A percentile compares a stretch with the other conserved stretches of the same genome.
Evolutionary conservation across 2,888 invertebrate genomes (phyloP).

Genomic region (Philonicus albiceps): DNA sequence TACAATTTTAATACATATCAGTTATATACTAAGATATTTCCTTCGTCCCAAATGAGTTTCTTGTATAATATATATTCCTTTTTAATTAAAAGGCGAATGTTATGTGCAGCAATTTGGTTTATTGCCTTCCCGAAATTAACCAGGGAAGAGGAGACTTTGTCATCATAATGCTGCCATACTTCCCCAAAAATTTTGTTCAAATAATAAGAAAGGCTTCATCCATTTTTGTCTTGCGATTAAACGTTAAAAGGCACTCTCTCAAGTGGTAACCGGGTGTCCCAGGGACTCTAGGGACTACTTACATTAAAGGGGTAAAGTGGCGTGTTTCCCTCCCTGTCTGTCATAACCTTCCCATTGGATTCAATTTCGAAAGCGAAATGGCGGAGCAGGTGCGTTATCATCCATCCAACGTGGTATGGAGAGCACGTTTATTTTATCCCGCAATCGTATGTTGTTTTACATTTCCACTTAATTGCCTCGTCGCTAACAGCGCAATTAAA

Average conservation of each 20-base stretch:
- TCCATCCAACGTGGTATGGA: neutral
- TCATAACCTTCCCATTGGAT: slow-evolving; percentile 10
- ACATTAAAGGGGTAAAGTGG: neutral
- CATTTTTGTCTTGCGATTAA: neutral
- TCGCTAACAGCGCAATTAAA: slow-evolving; percentile 33
- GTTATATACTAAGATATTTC: neutral
- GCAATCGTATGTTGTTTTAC: slow-evolving; percentile 36
- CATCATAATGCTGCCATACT: neutral
- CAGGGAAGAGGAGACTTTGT: neutral
- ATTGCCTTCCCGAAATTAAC: neutral
- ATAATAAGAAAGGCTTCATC: neutral
- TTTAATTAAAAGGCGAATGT: neutral
- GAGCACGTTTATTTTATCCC: slow-evolving; percentile 3
- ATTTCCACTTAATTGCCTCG: slow-evolving; percentile 39
- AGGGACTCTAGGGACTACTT: neutral
- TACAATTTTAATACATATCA: no score
- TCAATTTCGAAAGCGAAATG: slow-evolving; percentile 10
- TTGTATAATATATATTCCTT: neutral
- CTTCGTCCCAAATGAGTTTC: neutral
- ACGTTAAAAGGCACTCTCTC: slow-evolving; percentile 9
- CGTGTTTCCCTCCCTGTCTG: neutral
- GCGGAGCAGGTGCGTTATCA: slow-evolving; percentile 32
- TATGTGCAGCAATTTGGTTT: neutral
- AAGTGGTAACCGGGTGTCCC: neutral
- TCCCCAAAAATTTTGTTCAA: neutral